Base-by-base conservation (phyloP, 2,113 vertebrate species). In the Petrocephalus microphthalmus region DNA sequence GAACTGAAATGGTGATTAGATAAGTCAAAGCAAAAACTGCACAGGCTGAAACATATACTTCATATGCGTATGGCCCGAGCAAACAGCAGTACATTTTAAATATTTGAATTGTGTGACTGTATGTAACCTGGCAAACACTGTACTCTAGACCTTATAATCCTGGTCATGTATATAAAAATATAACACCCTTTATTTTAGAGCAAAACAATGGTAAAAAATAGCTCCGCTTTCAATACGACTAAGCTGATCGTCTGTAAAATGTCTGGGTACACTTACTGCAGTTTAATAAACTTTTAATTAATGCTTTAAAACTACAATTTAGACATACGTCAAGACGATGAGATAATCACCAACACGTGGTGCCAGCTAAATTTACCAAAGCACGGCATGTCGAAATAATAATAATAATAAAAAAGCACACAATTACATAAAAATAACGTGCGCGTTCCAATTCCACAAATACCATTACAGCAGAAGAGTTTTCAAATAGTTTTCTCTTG, bases 321-420 rank as follows among this genome's bases (percentile, higher is more conserved):
- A 78, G 15, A 78, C 71, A 42, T 78, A 78, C 1, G 33, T 78
- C 71, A 42, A 42, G 33, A 78, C 71, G 42, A 42, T 37, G 82
- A 88, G 29, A 47, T 52, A 49, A 78, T 37, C 53, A 71, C 87
- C 90, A 89, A 64, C 5, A 56, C 83, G 49, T 83, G 82, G 51
- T 49, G 47, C 13, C 29, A 53, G 51, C 29, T 54, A 11, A 85
- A 20, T 53, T 13, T 52, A 54, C 84, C 49, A 54, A 54, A 10
- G 45, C 6, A 33, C 13, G 15, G 37, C 45, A 83, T 47, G 42
- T 84, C 1, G 29, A 25, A 51, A n/a, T 2, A 84, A 49, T 42
- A 42, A 42, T 42, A 42, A 42, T 42, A 84, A 84, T 42, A 60
- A 17, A 60, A 49, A 49, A 49, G 7, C n/a, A 7, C 47, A 83